These are phyloP conservation scores for Plemyria rubiginata DNA, from an alignment of 2,888 invertebrate genomes.

Conservation along the genomic window DNA sequence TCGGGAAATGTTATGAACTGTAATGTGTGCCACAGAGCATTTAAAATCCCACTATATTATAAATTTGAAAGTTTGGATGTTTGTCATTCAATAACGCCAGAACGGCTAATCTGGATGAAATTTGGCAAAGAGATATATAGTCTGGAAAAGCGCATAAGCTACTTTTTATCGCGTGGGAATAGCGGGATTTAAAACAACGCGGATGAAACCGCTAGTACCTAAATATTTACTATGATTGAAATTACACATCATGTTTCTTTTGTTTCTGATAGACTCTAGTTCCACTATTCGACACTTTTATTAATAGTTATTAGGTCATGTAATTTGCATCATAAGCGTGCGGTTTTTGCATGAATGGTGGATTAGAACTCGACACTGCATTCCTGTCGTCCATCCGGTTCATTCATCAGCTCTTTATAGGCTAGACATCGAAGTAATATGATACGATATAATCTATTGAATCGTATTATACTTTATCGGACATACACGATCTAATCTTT, in stretches of 20 bases:
- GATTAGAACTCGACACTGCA: conserved; percentile 17
- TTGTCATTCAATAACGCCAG: too few relatives aligned
- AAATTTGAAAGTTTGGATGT: too few relatives aligned
- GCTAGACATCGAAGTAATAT: not conserved
- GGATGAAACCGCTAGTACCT: too few relatives aligned
- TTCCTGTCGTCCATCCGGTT: conserved; percentile 26
- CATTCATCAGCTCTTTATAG: conserved; percentile 17
- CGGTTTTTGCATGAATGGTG: conserved; percentile 29
- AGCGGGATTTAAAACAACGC: too few relatives aligned
- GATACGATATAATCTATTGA: not conserved
- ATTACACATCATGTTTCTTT: not conserved
- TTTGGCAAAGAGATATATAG: too few relatives aligned
- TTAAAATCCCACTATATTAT: too few relatives aligned
- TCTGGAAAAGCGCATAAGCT: too few relatives aligned
- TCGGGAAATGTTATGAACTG: too few relatives aligned
- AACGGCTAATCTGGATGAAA: too few relatives aligned
- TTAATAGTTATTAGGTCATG: conserved; percentile 17
- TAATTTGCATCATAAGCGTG: conserved; percentile 23
- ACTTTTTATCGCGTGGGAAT: too few relatives aligned
- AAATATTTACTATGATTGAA: too few relatives aligned
- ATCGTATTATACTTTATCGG: not conserved
- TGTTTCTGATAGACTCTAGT: not conserved
- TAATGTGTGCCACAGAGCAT: too few relatives aligned
- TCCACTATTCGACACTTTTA: not conserved
- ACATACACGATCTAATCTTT: not conserved